Conservation (phyloP, 1,140 invertebrate genomes). For the Doryteuthis pealeii region DNA sequence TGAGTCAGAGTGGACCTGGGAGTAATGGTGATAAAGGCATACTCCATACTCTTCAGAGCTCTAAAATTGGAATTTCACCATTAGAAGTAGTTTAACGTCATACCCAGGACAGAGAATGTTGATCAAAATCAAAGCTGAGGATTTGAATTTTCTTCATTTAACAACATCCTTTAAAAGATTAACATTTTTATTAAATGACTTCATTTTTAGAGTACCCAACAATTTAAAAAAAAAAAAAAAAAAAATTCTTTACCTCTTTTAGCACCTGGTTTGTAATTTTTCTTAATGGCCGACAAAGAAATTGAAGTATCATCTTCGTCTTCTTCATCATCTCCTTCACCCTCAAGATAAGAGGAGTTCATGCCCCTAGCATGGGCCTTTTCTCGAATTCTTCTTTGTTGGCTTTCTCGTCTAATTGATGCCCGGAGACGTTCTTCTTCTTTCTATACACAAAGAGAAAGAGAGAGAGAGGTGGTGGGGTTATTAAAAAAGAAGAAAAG, state of each 20-base stretch:
- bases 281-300: slow-evolving; percentile 91
- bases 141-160: too few species aligned
- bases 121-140: too few species aligned
- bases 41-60: too few species aligned
- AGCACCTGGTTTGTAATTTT: slow-evolving; percentile 75
- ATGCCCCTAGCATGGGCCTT: slow-evolving; percentile 66
- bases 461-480: neutral
- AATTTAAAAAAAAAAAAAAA: neutral
- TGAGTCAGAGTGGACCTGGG: too few species aligned
- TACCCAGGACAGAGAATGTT: too few species aligned
- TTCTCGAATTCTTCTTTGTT: slow-evolving; percentile 67
- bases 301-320: slow-evolving; percentile 90
- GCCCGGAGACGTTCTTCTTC: slow-evolving; percentile 91
- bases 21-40: too few species aligned
- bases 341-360: slow-evolving; percentile 68
- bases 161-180: too few species aligned
- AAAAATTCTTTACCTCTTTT: slow-evolving; percentile 47
- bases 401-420: slow-evolving; percentile 75
- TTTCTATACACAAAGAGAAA: slow-evolving; percentile 67
- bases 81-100: too few species aligned
- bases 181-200: too few species aligned
- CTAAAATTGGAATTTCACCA: too few species aligned
- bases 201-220: too few species aligned
- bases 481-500: slow-evolving; percentile 18
- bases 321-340: slow-evolving; percentile 59